Evolutionary conservation across 2,888 invertebrate species (phyloP).

Genomic region (Dasypolia templi): DNA sequence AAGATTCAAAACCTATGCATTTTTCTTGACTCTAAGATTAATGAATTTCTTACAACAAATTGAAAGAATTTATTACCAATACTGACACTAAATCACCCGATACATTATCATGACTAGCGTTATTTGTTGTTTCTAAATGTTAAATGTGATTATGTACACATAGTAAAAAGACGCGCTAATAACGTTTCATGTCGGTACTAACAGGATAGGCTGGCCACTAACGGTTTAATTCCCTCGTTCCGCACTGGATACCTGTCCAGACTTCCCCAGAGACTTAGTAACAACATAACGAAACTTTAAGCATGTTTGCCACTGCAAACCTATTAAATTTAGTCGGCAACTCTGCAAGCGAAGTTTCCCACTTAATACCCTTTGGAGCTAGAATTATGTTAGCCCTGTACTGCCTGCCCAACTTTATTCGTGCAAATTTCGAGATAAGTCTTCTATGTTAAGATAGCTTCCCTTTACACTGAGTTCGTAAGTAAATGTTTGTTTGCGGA

Average conservation of each 20-base stretch:
- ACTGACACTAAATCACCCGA: neutral
- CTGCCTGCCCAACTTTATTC: neutral
- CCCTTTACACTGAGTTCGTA: neutral
- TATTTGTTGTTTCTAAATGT: neutral
- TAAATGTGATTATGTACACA: neutral
- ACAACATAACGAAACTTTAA: neutral
- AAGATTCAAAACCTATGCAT: neutral
- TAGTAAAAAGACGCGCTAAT: neutral
- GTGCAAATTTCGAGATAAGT: neutral
- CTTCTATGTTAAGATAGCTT: neutral
- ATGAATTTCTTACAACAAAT: neutral
- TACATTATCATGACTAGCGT: neutral
- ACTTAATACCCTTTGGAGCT: conserved; percentile 18
- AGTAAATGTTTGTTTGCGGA: neutral
- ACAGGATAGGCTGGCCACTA: neutral
- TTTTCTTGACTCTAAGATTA: neutral
- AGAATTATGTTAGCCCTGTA: conserved; percentile 1
- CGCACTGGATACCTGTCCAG: neutral
- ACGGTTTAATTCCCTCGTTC: neutral
- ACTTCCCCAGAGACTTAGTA: neutral
- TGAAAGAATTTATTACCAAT: too few species aligned
- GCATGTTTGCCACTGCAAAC: conserved; percentile 11
- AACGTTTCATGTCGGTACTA: neutral
- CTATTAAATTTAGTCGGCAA: conserved; percentile 31
- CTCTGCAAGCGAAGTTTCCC: conserved; percentile 23